phyloP scores from a whole-genome alignment of 2,888 invertebrate species.

The Trichopoda pennipes region DNA sequence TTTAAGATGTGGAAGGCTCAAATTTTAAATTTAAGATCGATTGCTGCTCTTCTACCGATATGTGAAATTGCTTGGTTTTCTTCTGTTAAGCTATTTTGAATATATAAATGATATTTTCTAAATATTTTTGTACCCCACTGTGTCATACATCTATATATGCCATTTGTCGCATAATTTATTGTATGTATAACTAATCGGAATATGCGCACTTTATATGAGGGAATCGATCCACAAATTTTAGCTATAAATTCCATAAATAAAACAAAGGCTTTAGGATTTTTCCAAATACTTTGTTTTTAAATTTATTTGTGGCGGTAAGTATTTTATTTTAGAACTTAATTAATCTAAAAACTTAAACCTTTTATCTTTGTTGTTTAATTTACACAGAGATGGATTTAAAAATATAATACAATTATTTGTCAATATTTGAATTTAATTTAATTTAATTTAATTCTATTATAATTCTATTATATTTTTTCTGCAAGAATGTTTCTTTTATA shows the following conservation, averaged over 20 bases:
- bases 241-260: background rate
- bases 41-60: no score
- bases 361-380: constrained; percentile 59
- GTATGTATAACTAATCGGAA: no score
- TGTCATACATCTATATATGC: no score
- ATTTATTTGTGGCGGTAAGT: constrained; percentile 52
- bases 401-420: constrained; percentile 69
- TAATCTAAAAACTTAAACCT: constrained; percentile 70
- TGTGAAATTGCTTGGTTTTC: no score
- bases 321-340: constrained; percentile 69
- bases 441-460: constrained; percentile 32
- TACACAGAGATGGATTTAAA: constrained; percentile 71
- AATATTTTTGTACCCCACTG: no score
- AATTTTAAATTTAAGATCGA: no score
- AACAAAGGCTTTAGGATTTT: constrained; percentile 40
- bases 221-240: background rate
- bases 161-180: no score
- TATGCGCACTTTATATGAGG: no score
- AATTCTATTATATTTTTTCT: constrained; percentile 19
- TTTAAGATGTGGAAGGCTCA: no score
- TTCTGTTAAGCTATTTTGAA: no score
- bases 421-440: constrained; percentile 44
- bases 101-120: no score
- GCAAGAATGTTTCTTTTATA: constrained; percentile 19
- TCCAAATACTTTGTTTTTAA: constrained; percentile 49